These are phyloP conservation scores for Alectura lathami DNA, from an alignment of 2,113 vertebrate species.

Conservation along the genomic window DNA sequence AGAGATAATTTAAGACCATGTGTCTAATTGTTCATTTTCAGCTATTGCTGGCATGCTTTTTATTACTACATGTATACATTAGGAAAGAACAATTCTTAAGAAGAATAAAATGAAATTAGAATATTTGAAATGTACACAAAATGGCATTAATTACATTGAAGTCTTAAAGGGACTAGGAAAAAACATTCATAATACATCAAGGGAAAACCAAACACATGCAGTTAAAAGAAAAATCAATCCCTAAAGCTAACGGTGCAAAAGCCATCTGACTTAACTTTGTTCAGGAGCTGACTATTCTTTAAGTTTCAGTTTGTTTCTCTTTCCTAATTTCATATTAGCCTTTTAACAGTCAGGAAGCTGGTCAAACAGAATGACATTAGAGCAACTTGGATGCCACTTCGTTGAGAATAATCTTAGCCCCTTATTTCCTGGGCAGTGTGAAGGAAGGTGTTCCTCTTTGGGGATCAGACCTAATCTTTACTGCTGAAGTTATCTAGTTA, in stretches of 20 bases:
- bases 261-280: neutral
- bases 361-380: neutral
- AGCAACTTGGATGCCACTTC: slow-evolving; percentile 2
- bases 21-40: neutral
- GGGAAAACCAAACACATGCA: neutral
- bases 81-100: neutral
- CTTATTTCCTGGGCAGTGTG: neutral
- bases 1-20: neutral
- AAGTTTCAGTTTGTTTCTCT: neutral
- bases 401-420: neutral
- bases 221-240: neutral
- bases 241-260: neutral
- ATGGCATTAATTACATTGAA: neutral
- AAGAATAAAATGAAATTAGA: neutral
- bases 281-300: neutral
- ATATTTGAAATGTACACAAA: neutral
- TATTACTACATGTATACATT: neutral
- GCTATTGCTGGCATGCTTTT: neutral
- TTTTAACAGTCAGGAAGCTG: neutral
- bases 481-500: neutral
- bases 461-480: neutral
- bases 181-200: neutral
- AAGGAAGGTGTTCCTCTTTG: neutral
- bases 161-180: neutral
- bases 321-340: neutral